Percentiles rank a stretch among this genome's conserved stretches.
Conservation (phyloP, 2,797 vertebrate species). For the Ficedula albicollis region DNA sequence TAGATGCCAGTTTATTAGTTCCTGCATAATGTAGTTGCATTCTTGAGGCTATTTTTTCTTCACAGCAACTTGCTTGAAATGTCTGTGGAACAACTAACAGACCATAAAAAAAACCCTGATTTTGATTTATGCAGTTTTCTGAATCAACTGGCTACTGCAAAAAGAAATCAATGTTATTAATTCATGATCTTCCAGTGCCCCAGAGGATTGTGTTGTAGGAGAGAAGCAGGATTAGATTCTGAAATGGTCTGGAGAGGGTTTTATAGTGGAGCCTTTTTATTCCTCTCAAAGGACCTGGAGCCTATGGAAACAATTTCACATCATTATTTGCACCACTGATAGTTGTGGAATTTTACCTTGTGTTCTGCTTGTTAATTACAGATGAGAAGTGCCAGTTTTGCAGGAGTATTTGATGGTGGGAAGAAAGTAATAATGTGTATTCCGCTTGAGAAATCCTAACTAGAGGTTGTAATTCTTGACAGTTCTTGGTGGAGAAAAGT, state of each 20-base stretch:
- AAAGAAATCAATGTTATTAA: background rate
- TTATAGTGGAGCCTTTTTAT: background rate
- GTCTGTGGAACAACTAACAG: background rate
- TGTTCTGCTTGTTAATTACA: slow-evolving; percentile 25
- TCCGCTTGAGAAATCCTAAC: background rate
- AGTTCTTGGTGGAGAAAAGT: background rate
- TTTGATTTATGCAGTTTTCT: background rate
- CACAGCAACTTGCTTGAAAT: background rate
- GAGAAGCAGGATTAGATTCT: background rate
- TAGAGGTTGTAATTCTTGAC: background rate
- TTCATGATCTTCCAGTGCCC: background rate
- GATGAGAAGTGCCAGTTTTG: background rate
- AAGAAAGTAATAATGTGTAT: background rate
- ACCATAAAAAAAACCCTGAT: background rate
- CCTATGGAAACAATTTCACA: background rate
- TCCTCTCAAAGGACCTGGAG: background rate
- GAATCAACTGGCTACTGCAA: background rate
- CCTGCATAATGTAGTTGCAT: background rate
- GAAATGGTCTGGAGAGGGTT: background rate
- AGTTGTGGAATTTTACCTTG: background rate
- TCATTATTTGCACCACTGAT: background rate
- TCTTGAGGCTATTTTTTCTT: background rate
- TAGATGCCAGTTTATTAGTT: background rate
- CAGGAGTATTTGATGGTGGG: background rate
- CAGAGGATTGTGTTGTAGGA: background rate